Percentiles rank a stretch among this genome's conserved stretches.
Evolutionary conservation across 2,113 vertebrate species (phyloP).

Genomic region (Mobula birostris): DNA sequence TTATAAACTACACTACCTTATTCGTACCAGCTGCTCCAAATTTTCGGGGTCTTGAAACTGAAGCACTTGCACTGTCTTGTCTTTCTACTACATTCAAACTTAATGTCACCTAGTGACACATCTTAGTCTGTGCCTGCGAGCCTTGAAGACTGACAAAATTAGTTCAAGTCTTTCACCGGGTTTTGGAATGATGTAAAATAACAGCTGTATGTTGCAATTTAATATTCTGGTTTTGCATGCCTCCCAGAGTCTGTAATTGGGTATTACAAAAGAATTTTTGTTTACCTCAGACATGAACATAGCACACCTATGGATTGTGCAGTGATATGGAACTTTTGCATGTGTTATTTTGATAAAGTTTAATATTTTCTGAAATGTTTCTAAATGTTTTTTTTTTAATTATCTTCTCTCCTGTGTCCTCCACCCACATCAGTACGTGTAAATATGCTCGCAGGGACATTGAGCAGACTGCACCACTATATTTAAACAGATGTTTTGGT

Average conservation of each 20-base stretch:
- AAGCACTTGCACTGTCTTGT: neutral
- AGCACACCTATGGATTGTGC: neutral
- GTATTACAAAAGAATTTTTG: neutral
- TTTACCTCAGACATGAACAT: neutral
- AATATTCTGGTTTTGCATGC: neutral
- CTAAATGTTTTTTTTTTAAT: neutral
- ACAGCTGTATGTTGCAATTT: neutral
- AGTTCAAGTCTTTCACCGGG: neutral
- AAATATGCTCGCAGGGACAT: neutral
- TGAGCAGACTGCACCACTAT: neutral
- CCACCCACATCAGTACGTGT: neutral
- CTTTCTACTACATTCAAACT: neutral
- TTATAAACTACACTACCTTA: neutral
- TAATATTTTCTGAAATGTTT: neutral
- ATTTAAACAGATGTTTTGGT: neutral
- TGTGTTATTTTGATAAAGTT: neutral
- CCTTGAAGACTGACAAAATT: neutral
- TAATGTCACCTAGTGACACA: neutral
- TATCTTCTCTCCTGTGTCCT: neutral
- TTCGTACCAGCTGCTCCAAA: neutral
- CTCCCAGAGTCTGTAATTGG: neutral
- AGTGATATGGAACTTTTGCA: neutral
- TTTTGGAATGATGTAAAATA: constrained; percentile 26
- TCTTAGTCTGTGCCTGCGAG: neutral
- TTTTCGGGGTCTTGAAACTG: neutral